Percentiles rank a stretch among this genome's conserved stretches.
phyloP scores from a whole-genome alignment of 2,888 invertebrate species.

The Trissonchulus sp. region DNA sequence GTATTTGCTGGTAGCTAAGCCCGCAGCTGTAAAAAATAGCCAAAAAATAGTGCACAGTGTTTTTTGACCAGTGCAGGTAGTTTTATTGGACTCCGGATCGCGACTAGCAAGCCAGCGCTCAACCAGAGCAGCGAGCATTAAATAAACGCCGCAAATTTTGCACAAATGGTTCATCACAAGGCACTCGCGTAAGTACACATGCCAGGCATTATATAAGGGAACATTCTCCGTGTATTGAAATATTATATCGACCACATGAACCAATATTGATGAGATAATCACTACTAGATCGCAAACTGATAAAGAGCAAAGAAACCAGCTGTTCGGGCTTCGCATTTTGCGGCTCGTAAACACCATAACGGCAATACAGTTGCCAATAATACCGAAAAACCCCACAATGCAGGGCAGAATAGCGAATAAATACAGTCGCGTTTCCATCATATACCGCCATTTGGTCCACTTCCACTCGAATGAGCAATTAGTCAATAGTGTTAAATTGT shows the following conservation, averaged over 20 bases:
- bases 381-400: not conserved
- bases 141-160: not conserved
- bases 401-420: not conserved
- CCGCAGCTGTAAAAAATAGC: not conserved
- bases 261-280: not conserved
- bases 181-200: not conserved
- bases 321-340: not conserved
- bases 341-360: not conserved
- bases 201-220: not conserved
- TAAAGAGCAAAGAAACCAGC: conserved; percentile 4
- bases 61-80: not conserved
- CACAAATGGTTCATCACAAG: not conserved
- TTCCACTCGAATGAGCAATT: not conserved
- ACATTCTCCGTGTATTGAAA: not conserved
- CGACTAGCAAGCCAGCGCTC: not conserved
- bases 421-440: not conserved
- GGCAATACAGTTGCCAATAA: not conserved
- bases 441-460: not conserved
- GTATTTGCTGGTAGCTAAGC: not conserved
- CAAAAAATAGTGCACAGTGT: not conserved
- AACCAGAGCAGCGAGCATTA: not conserved
- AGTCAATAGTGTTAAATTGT: not conserved
- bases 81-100: not conserved
- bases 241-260: not conserved
- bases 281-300: not conserved